These are phyloP conservation scores for Eidolon helvum DNA, from an alignment of 2,113 vertebrate genomes.

Conservation along the genomic window DNA sequence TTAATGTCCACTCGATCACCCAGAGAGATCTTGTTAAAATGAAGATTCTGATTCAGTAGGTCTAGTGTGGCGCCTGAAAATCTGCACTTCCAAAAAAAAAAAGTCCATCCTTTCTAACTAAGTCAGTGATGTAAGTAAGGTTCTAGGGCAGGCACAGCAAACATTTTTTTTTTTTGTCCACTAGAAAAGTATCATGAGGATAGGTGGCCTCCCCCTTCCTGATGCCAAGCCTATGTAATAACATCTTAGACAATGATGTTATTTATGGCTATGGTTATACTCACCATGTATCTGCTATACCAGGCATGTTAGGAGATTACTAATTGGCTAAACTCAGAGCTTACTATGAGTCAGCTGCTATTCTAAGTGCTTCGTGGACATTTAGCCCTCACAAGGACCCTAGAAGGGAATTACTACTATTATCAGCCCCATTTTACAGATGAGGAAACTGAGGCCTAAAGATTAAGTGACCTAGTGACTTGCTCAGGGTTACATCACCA, in stretches of 20 bases:
- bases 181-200: background rate
- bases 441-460: background rate
- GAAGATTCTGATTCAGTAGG: background rate
- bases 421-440: background rate
- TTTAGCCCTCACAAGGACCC: background rate
- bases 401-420: background rate
- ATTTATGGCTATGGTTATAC: background rate
- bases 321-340: background rate
- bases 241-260: background rate
- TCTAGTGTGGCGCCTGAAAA: background rate
- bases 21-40: background rate
- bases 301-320: background rate
- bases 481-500: background rate
- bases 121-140: background rate
- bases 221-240: background rate
- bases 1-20: background rate
- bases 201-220: background rate
- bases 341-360: background rate
- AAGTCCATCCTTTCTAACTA: background rate
- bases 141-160: background rate
- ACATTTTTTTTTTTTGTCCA: background rate
- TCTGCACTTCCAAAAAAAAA: background rate
- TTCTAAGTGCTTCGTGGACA: background rate
- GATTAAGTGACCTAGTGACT: background rate
- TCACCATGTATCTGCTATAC: fast-evolving